Evolutionary conservation across 2,888 invertebrate genomes (phyloP).

Genomic region (Ennomos quercinarius): DNA sequence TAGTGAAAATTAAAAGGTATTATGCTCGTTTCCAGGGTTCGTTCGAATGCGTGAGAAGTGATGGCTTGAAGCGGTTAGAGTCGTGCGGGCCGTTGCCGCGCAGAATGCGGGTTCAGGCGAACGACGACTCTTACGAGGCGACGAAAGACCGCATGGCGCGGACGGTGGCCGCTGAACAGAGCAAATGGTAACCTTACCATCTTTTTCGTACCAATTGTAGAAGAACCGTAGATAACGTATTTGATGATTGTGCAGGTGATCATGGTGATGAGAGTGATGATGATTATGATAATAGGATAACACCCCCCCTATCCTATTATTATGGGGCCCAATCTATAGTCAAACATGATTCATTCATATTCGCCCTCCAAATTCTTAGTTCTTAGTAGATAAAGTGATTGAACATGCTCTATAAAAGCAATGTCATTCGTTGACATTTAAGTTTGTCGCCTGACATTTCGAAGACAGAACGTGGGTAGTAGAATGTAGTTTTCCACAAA

Average conservation of each 20-base stretch:
- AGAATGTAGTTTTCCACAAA: constrained; percentile 13
- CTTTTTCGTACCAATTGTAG: neutral
- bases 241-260: no score
- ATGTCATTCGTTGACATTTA: constrained; percentile 29
- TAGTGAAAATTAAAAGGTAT: neutral
- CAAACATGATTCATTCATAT: no score
- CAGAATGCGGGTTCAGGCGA: constrained; percentile 97
- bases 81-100: constrained; percentile 94
- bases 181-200: constrained; percentile 89
- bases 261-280: no score
- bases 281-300: no score
- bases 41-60: constrained; percentile 93
- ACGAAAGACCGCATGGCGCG: constrained; percentile 96
- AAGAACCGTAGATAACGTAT: no score
- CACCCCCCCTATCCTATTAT: no score
- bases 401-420: constrained; percentile 18
- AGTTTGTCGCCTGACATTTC: constrained; percentile 26
- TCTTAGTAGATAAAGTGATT: constrained; percentile 9
- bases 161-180: constrained; percentile 96
- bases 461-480: constrained; percentile 22
- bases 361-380: neutral
- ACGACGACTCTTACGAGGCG: constrained; percentile 97
- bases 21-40: constrained; percentile 88
- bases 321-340: no score
- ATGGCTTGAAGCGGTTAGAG: constrained; percentile 87